phyloP scores from a whole-genome alignment of 2,113 vertebrate species.

The Callocephalon fimbriatum region DNA sequence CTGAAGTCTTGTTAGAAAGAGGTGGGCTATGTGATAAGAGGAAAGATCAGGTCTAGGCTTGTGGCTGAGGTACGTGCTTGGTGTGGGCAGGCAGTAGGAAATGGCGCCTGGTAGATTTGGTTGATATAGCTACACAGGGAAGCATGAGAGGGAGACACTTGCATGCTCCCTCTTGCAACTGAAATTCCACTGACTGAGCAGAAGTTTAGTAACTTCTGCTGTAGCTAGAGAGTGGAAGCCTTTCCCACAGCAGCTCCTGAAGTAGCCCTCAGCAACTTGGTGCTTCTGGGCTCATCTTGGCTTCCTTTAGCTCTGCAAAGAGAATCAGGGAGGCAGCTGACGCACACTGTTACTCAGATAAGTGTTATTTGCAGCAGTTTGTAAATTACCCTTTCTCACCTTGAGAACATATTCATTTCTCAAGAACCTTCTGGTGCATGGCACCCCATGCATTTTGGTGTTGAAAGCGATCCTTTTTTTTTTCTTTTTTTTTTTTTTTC shows the following conservation, averaged over 20 bases:
- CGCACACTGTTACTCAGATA: neutral
- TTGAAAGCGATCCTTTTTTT: conserved; percentile 52
- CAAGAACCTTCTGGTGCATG: conserved; percentile 41
- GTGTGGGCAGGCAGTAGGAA: neutral
- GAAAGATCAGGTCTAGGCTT: neutral
- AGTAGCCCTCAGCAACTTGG: neutral
- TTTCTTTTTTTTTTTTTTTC: conserved; percentile 57
- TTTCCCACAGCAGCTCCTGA: neutral
- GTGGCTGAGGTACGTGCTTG: neutral
- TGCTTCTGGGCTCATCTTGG: neutral
- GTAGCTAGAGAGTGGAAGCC: neutral
- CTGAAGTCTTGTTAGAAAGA: neutral
- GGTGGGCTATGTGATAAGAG: neutral
- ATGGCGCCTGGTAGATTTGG: neutral
- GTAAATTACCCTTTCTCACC: neutral
- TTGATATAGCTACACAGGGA: neutral
- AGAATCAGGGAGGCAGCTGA: neutral
- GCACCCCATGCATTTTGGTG: conserved; percentile 59
- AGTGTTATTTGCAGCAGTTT: neutral
- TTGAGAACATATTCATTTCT: neutral
- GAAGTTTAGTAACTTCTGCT: neutral
- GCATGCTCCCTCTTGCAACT: neutral
- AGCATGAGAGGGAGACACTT: neutral
- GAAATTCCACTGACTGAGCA: neutral
- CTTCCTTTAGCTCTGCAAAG: neutral